A percentile compares a stretch with the other conserved stretches of the same genome.
These are phyloP conservation scores for human DNA, from an alignment of 2,113 vertebrate species.

Conservation along the genomic window DNA sequence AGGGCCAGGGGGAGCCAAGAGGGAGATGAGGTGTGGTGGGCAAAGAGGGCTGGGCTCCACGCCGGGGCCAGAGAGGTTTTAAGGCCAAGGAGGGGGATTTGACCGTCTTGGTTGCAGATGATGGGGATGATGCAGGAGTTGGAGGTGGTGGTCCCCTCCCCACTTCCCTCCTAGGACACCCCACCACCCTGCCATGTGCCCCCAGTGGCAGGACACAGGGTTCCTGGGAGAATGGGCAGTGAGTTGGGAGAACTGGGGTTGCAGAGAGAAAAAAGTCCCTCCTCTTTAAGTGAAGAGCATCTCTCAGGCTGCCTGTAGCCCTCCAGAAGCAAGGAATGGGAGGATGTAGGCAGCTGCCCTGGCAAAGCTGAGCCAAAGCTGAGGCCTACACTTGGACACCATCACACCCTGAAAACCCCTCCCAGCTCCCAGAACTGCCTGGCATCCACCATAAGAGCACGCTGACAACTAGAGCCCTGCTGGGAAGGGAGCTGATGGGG, in stretches of 20 bases:
- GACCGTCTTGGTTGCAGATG: background rate
- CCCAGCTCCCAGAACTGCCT: background rate
- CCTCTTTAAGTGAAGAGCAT: background rate
- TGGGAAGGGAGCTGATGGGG: background rate
- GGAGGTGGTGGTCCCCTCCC: background rate
- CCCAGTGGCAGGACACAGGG: background rate
- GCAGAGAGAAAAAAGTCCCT: background rate
- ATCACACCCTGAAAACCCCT: background rate
- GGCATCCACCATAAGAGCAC: background rate
- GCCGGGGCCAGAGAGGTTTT: background rate
- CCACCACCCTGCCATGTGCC: no score
- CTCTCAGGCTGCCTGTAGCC: background rate
- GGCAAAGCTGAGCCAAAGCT: background rate
- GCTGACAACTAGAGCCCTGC: background rate
- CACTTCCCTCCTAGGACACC: background rate
- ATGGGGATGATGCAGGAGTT: rapidly evolving
- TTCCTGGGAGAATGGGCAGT: background rate
- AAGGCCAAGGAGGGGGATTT: background rate
- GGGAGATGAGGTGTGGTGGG: background rate
- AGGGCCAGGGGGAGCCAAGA: background rate
- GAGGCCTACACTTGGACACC: background rate
- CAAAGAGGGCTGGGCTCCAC: background rate
- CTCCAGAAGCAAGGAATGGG: background rate
- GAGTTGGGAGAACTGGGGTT: background rate
- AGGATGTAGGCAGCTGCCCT: background rate